Evolutionary conservation across 2,797 vertebrate genomes (phyloP).

Genomic region (Poecilia velifera): DNA sequence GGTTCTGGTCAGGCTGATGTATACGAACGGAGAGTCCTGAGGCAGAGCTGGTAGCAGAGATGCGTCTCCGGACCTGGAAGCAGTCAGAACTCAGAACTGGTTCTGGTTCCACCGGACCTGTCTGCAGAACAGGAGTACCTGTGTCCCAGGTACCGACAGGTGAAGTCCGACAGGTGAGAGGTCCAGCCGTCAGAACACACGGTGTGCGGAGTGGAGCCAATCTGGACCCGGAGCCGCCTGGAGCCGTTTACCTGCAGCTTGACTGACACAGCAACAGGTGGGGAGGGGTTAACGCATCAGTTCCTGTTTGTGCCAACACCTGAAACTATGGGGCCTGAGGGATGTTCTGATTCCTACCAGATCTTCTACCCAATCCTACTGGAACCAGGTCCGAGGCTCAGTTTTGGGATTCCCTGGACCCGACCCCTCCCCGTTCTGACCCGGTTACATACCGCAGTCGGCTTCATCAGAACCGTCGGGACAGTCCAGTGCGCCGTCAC

Average conservation of each 20-base stretch:
- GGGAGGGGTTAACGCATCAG: background rate
- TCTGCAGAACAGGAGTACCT: slow-evolving; percentile 15
- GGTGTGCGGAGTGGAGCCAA: slow-evolving; percentile 68
- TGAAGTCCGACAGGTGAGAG: slow-evolving; percentile 74
- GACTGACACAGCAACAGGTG: slow-evolving; percentile 71
- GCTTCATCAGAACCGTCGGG: slow-evolving; percentile 87
- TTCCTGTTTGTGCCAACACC: background rate
- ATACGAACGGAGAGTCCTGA: slow-evolving; percentile 81
- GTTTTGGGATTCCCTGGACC: background rate
- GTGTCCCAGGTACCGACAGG: slow-evolving; percentile 83
- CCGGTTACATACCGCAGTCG: slow-evolving; percentile 81
- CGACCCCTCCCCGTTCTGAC: background rate
- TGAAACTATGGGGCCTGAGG: background rate
- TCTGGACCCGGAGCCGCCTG: slow-evolving; percentile 81
- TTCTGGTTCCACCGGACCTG: background rate
- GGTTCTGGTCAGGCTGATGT: slow-evolving; percentile 63
- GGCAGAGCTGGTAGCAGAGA: slow-evolving; percentile 47
- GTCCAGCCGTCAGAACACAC: slow-evolving; percentile 86
- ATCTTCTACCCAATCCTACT: background rate
- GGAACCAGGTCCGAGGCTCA: background rate
- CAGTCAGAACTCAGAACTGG: background rate
- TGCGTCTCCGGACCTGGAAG: slow-evolving; percentile 75
- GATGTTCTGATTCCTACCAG: background rate
- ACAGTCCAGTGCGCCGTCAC: slow-evolving; percentile 83
- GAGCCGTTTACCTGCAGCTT: slow-evolving; percentile 74